Evolutionary conservation across 2,888 invertebrate species (phyloP), one percentile per base, ranked within the genome.

Genomic region (Mythimna lalbum): DNA sequence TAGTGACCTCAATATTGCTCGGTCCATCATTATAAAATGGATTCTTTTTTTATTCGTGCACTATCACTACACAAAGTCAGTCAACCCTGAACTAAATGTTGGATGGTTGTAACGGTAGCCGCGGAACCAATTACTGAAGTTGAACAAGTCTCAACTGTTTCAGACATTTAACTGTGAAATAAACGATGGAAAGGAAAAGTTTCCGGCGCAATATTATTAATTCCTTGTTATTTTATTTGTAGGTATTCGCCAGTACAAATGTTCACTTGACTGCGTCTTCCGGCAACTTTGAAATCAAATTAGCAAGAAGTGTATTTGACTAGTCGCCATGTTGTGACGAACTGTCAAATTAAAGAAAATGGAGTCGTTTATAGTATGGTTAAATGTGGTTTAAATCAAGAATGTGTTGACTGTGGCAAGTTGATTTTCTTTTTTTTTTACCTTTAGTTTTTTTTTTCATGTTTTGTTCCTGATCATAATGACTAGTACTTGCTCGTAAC

Each of bases 81-180:
- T 53, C 67, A 63, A 31, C 81, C 81, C 77, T 81, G 67, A 66
- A 65, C 33, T 77, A 68, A 76, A 81, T 72, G 72, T 64, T 72
- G 69, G 80, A 47, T 76, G 81, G 50, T 63, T 67, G 71, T 79
- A 76, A 72, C 81, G 77, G 81, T 76, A 77, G 81, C 81, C 64
- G 64, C 55, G 33, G 52, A 79, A 77, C 81, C 81, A 79, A 79
- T 79, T 79, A 79, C 81, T 77, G 64, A 68, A 77, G 72, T 79
- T 79, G 78, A 56, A 81, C 72, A 72, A 78, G 64, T 76, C 67
- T 65, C 72, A 57, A 78, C 81, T 76, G 78, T 81, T 79, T 72
- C 78, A 77, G 78, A 79, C 78, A 65, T 81, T 81, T 65, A 64
- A 78, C 78, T 77, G 81, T 60, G 72, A 72, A 76, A 81, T 71